Conservation (phyloP, 1,140 invertebrate genomes). For the Geopemphigus sp. region DNA sequence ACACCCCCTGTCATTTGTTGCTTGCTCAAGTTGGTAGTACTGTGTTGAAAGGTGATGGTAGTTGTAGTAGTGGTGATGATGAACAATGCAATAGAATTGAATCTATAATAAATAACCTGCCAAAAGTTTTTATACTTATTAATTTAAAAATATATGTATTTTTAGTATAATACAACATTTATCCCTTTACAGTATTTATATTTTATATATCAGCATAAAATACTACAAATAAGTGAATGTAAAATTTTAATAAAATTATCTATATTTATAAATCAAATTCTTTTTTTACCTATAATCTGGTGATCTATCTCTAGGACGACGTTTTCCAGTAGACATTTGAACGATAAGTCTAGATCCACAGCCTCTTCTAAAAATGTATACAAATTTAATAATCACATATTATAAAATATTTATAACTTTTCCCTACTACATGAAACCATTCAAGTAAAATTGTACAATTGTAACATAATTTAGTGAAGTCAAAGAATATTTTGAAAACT, state of each 20-base stretch:
- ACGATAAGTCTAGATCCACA: slow-evolving; percentile 80
- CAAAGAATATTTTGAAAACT: no score
- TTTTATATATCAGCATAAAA: background rate
- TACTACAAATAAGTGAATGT: background rate
- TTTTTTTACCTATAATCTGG: slow-evolving; percentile 21
- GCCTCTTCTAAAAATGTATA: slow-evolving; percentile 62
- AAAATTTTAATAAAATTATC: background rate
- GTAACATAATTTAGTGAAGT: no score
- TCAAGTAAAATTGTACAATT: no score
- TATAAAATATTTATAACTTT: no score
- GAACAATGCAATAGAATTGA: slow-evolving; percentile 22
- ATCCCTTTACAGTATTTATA: background rate
- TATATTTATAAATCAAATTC: background rate
- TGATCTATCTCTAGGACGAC: slow-evolving; percentile 40
- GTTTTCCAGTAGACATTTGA: slow-evolving; percentile 68
- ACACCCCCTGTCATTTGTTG: slow-evolving; percentile 32
- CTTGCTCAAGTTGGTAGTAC: slow-evolving; percentile 42
- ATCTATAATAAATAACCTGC: slow-evolving; percentile 48
- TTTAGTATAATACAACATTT: background rate
- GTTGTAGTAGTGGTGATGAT: slow-evolving; percentile 29
- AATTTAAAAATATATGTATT: slow-evolving; percentile 23
- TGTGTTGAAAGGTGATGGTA: slow-evolving; percentile 42
- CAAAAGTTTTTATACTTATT: slow-evolving; percentile 42
- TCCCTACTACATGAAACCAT: no score
- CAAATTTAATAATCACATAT: background rate